Evolutionary conservation across 2,888 invertebrate species (phyloP).

Genomic region (Pristionchus maxplancki): DNA sequence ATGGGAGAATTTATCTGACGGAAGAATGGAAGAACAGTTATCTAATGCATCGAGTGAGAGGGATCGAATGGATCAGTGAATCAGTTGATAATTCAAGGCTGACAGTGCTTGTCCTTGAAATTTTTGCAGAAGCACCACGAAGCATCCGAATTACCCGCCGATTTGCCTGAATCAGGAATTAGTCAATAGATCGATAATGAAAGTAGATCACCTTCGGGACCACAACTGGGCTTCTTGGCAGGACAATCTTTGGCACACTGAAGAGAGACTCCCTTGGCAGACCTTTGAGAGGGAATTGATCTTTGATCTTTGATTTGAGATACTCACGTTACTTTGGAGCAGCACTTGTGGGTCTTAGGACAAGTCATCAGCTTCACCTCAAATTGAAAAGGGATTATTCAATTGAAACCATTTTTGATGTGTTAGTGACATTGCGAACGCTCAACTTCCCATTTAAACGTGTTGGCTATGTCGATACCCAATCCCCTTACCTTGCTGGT

Average conservation of each 20-base stretch:
- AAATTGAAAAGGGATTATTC: not conserved
- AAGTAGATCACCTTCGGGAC: conserved; percentile 25
- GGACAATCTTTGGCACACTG: conserved; percentile 50
- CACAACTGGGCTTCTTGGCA: conserved; percentile 46
- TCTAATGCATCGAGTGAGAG: conserved; percentile 12
- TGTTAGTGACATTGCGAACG: not conserved
- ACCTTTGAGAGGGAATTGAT: conserved; percentile 21
- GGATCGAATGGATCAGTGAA: not conserved
- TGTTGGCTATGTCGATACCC: not conserved
- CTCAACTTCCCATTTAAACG: not conserved
- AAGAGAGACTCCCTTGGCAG: conserved; percentile 26
- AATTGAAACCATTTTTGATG: not conserved
- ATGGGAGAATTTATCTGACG: not conserved
- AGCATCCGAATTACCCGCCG: conserved; percentile 21
- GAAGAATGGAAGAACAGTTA: conserved; percentile 3
- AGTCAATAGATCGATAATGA: not conserved
- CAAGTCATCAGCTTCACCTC: conserved; percentile 50
- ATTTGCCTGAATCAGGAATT: conserved; percentile 36
- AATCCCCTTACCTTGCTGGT: conserved; percentile 38
- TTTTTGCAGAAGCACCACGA: conserved; percentile 48
- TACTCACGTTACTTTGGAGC: conserved; percentile 50
- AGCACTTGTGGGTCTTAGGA: conserved; percentile 50
- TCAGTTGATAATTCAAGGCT: not conserved
- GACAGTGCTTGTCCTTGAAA: conserved; percentile 47
- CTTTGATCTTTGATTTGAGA: not conserved